Percentiles rank a stretch among this genome's conserved stretches.
phyloP scores from a whole-genome alignment of 2,113 vertebrate genomes.

The Accipiter cooperii region DNA sequence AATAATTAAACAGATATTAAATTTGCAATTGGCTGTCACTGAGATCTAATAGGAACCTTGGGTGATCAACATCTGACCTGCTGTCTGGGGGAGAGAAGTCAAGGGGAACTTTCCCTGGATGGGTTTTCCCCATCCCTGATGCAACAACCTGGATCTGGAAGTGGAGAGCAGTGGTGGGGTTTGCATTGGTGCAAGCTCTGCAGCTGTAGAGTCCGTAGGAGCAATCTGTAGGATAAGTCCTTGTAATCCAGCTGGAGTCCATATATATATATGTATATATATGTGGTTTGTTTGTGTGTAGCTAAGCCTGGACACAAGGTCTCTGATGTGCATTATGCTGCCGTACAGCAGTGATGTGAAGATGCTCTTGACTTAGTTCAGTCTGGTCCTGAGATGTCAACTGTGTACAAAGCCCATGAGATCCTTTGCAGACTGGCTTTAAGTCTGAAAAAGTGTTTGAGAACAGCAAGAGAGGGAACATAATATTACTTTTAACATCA shows the following conservation, averaged over 20 bases:
- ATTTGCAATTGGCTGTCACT: background rate
- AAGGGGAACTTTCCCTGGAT: background rate
- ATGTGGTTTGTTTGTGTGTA: no score
- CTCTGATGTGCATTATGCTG: no score
- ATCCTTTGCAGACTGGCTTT: background rate
- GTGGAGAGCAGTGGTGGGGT: background rate
- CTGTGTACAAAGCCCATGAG: background rate
- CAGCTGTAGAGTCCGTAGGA: background rate
- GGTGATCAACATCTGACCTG: background rate
- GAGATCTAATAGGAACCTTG: background rate
- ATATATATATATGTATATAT: no score
- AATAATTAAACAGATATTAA: constrained; percentile 18
- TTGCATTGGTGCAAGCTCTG: accelerated
- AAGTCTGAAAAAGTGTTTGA: background rate
- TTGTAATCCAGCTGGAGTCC: no score
- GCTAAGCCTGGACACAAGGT: background rate
- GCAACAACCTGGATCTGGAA: background rate
- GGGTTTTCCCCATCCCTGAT: background rate
- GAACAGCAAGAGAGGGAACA: background rate
- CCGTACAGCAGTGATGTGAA: accelerated
- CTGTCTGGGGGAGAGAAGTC: background rate
- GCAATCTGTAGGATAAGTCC: background rate
- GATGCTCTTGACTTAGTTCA: background rate
- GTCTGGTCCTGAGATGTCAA: background rate
- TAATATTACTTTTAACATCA: no score